A percentile compares a stretch with the other conserved stretches of the same genome.
phyloP scores from a whole-genome alignment of 2,797 vertebrate species.

The Manis javanica region DNA sequence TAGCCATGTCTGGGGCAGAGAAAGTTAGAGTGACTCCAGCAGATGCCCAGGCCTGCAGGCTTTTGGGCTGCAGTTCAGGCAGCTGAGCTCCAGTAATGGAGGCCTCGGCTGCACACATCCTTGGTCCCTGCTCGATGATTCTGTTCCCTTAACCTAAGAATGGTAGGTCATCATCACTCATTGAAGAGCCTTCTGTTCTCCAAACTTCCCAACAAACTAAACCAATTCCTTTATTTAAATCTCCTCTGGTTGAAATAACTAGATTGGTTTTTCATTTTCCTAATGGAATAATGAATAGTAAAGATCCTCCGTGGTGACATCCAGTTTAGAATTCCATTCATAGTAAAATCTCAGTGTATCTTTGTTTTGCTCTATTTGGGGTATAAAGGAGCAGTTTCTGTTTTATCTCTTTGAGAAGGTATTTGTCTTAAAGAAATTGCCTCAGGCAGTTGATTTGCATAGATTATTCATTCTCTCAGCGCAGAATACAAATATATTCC shows the following conservation, averaged over 20 bases:
- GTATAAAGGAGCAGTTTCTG: not conserved
- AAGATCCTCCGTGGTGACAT: not conserved
- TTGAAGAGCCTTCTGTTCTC: not conserved
- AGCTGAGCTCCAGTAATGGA: not conserved
- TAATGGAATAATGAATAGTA: not conserved
- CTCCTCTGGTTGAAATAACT: slow-evolving; percentile 28
- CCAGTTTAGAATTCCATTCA: not conserved
- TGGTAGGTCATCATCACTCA: not conserved
- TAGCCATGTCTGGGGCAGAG: not conserved
- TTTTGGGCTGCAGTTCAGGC: not conserved
- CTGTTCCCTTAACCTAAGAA: not conserved
- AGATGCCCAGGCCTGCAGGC: not conserved
- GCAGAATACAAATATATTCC: slow-evolving; percentile 6
- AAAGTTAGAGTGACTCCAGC: not conserved
- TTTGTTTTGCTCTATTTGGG: slow-evolving; percentile 6
- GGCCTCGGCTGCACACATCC: not conserved
- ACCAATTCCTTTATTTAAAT: slow-evolving; percentile 47
- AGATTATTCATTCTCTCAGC: slow-evolving; percentile 21
- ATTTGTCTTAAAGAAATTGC: slow-evolving; percentile 22
- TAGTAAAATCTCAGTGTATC: slow-evolving; percentile 5
- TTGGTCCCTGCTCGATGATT: not conserved
- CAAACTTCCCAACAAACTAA: not conserved
- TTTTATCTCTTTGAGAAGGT: slow-evolving; percentile 5
- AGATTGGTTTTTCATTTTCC: not conserved
- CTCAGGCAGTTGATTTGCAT: slow-evolving; percentile 1